Percentiles rank a stretch among this genome's conserved stretches.
phyloP scores from a whole-genome alignment of 2,113 vertebrate genomes.

The Ochotona princeps region DNA sequence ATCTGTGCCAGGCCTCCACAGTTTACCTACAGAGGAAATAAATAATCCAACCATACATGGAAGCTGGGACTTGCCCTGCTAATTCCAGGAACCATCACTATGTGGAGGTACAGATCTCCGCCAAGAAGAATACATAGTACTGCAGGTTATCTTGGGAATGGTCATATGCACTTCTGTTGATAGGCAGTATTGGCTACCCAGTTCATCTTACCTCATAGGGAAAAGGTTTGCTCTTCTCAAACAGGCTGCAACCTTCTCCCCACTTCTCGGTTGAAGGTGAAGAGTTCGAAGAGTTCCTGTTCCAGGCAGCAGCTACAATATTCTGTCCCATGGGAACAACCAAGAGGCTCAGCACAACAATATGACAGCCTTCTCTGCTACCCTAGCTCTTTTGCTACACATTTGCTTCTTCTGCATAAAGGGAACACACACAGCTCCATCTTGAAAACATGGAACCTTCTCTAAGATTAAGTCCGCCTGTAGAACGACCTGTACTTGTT shows the following conservation, averaged over 20 bases:
- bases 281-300: too few species aligned
- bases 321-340: not conserved
- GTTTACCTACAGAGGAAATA: not conserved
- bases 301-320: not conserved
- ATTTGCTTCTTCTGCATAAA: too few species aligned
- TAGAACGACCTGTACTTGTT: not conserved
- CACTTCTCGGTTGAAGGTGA: not conserved
- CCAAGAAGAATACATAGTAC: not conserved
- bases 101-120: not conserved
- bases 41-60: not conserved
- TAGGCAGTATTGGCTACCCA: not conserved
- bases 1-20: not conserved
- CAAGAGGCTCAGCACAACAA: not conserved
- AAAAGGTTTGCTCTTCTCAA: constrained; percentile 24
- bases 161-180: not conserved
- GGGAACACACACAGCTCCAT: accelerated
- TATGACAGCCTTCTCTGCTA: not conserved
- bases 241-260: not conserved
- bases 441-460: not conserved
- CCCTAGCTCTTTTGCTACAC: not conserved
- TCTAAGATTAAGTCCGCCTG: not conserved
- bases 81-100: not conserved
- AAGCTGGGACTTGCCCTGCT: not conserved
- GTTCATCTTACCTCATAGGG: not conserved
- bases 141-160: not conserved